A percentile compares a stretch with the other conserved stretches of the same genome.
phyloP scores from a whole-genome alignment of 1,140 invertebrate species.

The Cardiocondyla obscurior region DNA sequence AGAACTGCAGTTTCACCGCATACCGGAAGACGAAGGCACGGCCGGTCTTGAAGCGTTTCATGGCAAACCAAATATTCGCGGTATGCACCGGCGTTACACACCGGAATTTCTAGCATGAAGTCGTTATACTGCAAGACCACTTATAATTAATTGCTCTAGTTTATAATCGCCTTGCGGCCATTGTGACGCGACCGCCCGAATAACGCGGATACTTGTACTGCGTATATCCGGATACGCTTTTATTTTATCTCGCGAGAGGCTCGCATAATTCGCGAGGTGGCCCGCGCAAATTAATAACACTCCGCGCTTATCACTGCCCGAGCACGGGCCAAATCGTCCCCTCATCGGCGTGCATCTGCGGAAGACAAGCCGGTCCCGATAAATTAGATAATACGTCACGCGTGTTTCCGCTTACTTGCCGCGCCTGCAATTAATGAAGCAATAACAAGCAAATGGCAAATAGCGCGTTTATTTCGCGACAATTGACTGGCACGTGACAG shows the following conservation, averaged over 20 bases:
- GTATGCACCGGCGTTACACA: slow-evolving; percentile 68
- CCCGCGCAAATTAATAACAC: slow-evolving; percentile 20
- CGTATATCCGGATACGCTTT: not conserved
- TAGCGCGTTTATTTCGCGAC: slow-evolving; percentile 55
- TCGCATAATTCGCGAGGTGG: slow-evolving; percentile 8
- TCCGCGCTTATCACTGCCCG: not conserved
- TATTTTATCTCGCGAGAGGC: slow-evolving; percentile 33
- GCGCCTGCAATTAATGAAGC: slow-evolving; percentile 48
- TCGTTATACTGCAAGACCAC: slow-evolving; percentile 72
- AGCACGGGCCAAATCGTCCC: not conserved
- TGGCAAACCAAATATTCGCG: slow-evolving; percentile 76
- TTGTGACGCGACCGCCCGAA: slow-evolving; percentile 68
- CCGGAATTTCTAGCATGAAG: slow-evolving; percentile 73
- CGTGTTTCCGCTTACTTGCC: slow-evolving; percentile 47
- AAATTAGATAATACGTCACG: slow-evolving; percentile 48
- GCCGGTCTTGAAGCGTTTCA: slow-evolving; percentile 75
- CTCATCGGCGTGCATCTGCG: slow-evolving; percentile 34
- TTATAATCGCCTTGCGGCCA: slow-evolving; percentile 77
- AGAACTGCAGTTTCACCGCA: slow-evolving; percentile 70
- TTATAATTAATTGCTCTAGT: slow-evolving; percentile 79
- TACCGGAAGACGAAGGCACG: slow-evolving; percentile 74
- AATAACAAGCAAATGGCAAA: slow-evolving; percentile 54
- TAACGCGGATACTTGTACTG: slow-evolving; percentile 66
- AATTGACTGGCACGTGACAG: slow-evolving; percentile 65
- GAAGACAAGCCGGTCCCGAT: not conserved